Conservation (phyloP, 2,113 vertebrate species). For the Camelus dromedarius region DNA sequence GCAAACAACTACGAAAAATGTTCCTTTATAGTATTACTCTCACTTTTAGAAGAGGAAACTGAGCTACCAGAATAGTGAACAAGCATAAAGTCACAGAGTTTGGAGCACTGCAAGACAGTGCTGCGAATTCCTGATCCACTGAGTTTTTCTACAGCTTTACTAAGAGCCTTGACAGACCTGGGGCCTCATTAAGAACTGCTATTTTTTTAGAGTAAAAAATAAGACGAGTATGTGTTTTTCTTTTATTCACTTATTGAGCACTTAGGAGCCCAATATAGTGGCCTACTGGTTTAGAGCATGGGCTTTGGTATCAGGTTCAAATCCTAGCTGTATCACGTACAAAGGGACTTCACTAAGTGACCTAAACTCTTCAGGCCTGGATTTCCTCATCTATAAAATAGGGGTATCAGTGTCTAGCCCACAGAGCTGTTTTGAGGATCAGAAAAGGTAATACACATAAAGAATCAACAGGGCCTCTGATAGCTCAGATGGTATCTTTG, state of each 20-base stretch:
- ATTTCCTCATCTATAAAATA: background rate
- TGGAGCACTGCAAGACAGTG: background rate
- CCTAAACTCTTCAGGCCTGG: background rate
- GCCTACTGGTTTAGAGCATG: background rate
- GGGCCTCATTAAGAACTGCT: background rate
- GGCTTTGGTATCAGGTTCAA: background rate
- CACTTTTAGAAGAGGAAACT: background rate
- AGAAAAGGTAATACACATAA: background rate
- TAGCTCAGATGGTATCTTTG: background rate
- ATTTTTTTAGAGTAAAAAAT: constrained; percentile 4
- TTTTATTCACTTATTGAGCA: background rate
- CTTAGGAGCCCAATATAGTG: background rate
- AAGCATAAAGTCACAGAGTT: background rate
- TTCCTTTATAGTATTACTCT: background rate
- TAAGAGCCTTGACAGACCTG: background rate
- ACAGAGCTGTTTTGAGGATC: background rate
- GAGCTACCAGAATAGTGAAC: background rate
- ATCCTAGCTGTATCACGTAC: background rate
- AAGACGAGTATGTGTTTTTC: background rate
- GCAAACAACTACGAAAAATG: background rate
- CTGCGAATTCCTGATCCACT: background rate
- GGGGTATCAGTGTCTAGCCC: background rate
- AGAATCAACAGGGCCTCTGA: background rate
- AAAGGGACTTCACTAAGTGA: background rate
- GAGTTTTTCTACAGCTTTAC: background rate